Conservation (phyloP, 2,797 vertebrate species). For the Neosilurus hyrtlii region DNA sequence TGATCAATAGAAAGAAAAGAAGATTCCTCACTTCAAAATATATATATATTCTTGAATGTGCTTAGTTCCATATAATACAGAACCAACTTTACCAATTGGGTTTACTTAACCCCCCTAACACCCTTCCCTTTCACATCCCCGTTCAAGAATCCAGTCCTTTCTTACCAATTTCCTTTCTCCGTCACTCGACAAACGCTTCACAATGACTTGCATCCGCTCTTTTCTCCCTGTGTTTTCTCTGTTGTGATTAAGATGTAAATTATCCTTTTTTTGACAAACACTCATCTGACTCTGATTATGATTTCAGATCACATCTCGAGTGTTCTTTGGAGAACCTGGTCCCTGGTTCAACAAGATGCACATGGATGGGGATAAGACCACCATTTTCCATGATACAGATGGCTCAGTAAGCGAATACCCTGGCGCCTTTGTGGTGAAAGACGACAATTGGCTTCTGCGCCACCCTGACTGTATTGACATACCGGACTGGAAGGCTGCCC, state of each 20-base stretch:
- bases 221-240: neutral
- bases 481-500: constrained; percentile 91
- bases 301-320: constrained; percentile 86
- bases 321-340: constrained; percentile 94
- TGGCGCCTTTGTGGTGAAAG: constrained; percentile 90
- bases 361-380: constrained; percentile 96
- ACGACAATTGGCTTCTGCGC: constrained; percentile 94
- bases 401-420: constrained; percentile 94
- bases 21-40: neutral
- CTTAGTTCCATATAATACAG: neutral
- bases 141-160: neutral
- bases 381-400: constrained; percentile 90
- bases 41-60: neutral
- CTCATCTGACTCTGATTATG: neutral
- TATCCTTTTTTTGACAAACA: neutral
- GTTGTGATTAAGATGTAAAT: neutral
- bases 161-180: neutral
- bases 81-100: neutral
- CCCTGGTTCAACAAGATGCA: constrained; percentile 93
- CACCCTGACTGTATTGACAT: constrained; percentile 92
- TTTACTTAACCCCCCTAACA: neutral
- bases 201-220: neutral
- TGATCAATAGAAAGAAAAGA: constrained; percentile 4
- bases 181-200: neutral
- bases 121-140: neutral